Evolutionary conservation across 2,797 vertebrate genomes (phyloP), one percentile per base, ranked within the genome.

Genomic region (Chloroceryle amazona): DNA sequence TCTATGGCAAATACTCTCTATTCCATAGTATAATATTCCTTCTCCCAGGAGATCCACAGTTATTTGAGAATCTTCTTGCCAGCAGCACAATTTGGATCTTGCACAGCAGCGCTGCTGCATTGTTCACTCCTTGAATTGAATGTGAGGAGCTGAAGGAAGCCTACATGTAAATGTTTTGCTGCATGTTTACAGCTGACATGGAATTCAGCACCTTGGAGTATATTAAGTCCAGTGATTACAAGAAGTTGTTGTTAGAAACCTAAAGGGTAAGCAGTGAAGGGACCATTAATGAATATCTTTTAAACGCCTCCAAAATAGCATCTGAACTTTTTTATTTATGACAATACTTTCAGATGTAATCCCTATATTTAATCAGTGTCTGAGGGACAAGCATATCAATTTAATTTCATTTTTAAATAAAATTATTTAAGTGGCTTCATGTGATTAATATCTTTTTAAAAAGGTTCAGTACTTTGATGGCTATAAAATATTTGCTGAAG

Each of bases 41-140:
- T 94, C 86, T 95, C 96, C 96, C 95, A 21, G 89, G 76, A 96
- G 95, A 96, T 78, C 87, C 73, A 76, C 33, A 28, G 95, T 96
- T 98, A 95, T 97, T 97, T 98, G 91, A 96, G 90, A 97, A 92
- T 94, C 94, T 91, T 97, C 89, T 96, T 97, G 97, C 97, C 96
- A 96, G 94, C 89, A 98, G 96, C 96, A 94, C 68, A 93, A 94
- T 97, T 95, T 96, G 86, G 96, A 97, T 92, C 90, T 98, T 94
- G 81, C 91, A 93, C 62, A 88, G 81, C 81, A 97, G 91, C 10
- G 3, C 94, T 90, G 81, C 83, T 92, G 96, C 94, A 83, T 96
- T 97, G 82, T 97, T 97, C 96, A 63, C 72, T 96, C 79, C 91
- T 92, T 94, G 85, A 89, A 84, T 79, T 68, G 79, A 91, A 81